A percentile compares a stretch with the other conserved stretches of the same genome.
phyloP scores from a whole-genome alignment of 1,140 invertebrate species.

The Lepidostoma basale region DNA sequence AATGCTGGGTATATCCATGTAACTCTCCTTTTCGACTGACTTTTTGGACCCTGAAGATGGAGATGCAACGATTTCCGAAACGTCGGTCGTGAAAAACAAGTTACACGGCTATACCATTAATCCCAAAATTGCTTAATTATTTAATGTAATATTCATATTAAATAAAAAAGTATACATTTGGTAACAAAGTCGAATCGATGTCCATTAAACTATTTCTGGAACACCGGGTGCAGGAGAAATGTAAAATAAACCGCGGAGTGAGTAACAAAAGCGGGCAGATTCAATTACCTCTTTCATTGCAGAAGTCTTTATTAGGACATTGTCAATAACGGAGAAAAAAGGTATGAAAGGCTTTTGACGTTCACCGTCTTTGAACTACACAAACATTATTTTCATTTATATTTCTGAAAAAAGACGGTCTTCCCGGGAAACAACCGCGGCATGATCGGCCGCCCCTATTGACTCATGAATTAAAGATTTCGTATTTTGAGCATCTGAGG shows the following conservation, averaged over 20 bases:
- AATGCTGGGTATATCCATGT: too few relatives aligned
- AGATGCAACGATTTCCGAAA: too few relatives aligned
- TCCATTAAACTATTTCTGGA: too few relatives aligned
- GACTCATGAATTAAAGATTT: conserved; percentile 45
- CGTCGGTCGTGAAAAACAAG: too few relatives aligned
- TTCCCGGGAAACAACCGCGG: conserved; percentile 29
- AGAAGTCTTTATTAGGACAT: conserved; percentile 6
- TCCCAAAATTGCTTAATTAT: too few relatives aligned
- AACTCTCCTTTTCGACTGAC: too few relatives aligned
- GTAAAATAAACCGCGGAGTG: conserved; percentile 8
- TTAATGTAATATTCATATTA: too few relatives aligned
- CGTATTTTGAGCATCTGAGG: conserved; percentile 38
- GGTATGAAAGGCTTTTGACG: background rate
- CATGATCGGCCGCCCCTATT: conserved; percentile 36
- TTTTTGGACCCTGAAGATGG: too few relatives aligned
- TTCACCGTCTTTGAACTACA: conserved; percentile 34
- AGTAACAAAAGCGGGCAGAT: background rate
- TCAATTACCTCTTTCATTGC: conserved; percentile 8
- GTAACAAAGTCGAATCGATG: too few relatives aligned
- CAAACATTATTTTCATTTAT: conserved; percentile 46
- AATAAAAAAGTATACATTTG: too few relatives aligned
- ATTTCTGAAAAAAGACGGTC: conserved; percentile 31
- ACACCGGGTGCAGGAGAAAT: too few relatives aligned
- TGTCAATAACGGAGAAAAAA: conserved; percentile 19
- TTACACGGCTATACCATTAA: too few relatives aligned